These are phyloP conservation scores for Spodoptera littoralis DNA, from an alignment of 2,888 invertebrate species.

Conservation along the genomic window DNA sequence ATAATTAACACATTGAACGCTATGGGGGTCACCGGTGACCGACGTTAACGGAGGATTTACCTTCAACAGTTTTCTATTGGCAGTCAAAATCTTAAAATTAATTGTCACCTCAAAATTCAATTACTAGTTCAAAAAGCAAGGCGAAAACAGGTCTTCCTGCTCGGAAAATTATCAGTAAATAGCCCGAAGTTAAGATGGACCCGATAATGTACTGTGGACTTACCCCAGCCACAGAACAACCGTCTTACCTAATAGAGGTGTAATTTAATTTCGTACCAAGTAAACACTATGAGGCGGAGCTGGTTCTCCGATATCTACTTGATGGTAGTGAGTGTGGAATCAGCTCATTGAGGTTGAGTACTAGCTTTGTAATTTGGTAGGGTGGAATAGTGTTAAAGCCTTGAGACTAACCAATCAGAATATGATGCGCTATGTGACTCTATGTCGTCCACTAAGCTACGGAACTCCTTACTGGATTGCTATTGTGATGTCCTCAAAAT, in stretches of 20 bases:
- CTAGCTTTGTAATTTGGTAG: constrained; percentile 30
- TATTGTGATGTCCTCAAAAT: background rate
- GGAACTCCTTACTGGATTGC: constrained; percentile 18
- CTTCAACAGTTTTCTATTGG: no score
- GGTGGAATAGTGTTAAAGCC: constrained; percentile 21
- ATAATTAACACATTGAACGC: background rate
- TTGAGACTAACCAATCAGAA: constrained; percentile 16
- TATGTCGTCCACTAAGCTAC: constrained; percentile 16
- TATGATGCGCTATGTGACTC: constrained; percentile 16
- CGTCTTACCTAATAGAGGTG: no score
- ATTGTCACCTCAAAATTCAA: background rate
- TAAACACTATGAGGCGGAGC: no score
- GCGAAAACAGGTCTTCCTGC: no score
- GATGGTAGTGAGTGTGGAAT: background rate
- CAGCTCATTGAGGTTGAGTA: constrained; percentile 5
- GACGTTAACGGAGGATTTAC: no score
- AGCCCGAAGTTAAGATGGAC: no score
- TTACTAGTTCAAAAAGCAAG: background rate
- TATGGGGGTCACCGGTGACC: no score
- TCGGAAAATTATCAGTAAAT: no score
- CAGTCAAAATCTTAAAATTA: no score
- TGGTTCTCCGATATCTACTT: background rate
- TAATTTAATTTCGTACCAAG: no score
- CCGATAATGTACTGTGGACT: no score
- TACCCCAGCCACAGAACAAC: no score